These are phyloP conservation scores for Cecropterus lyciades DNA, from an alignment of 1,140 invertebrate genomes.

Conservation along the genomic window DNA sequence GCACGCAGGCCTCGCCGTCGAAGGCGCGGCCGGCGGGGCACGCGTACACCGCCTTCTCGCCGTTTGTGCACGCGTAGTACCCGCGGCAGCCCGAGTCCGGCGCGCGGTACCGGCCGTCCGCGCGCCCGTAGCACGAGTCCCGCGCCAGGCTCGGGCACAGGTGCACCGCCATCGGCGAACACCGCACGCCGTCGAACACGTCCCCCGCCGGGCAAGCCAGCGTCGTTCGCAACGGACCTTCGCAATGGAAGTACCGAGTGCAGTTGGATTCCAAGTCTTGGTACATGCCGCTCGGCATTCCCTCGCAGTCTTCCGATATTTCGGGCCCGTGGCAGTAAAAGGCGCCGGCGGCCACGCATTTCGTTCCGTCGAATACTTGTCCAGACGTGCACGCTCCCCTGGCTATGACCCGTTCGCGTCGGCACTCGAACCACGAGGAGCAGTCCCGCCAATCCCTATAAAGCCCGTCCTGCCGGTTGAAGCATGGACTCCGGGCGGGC, in stretches of 20 bases:
- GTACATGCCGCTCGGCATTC: constrained; percentile 78
- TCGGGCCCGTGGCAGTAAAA: constrained; percentile 77
- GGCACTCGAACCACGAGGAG: constrained; percentile 70
- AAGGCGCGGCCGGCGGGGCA: constrained; percentile 82
- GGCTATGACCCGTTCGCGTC: constrained; percentile 62
- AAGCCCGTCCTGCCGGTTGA: constrained; percentile 68
- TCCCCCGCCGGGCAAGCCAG: constrained; percentile 72
- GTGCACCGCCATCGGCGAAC: constrained; percentile 64
- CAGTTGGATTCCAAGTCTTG: constrained; percentile 81
- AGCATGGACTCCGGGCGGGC: constrained; percentile 71
- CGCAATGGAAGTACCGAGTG: constrained; percentile 82
- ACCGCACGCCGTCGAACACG: constrained; percentile 83
- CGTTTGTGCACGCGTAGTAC: constrained; percentile 85
- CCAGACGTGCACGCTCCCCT: constrained; percentile 62
- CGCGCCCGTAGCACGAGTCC: constrained; percentile 79
- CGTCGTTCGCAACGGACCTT: constrained; percentile 66
- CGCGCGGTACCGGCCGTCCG: constrained; percentile 85
- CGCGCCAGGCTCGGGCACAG: constrained; percentile 78
- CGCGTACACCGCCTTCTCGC: constrained; percentile 84
- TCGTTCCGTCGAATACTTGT: constrained; percentile 69
- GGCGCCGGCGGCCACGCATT: constrained; percentile 55
- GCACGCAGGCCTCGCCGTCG: constrained; percentile 84
- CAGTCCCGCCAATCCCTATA: constrained; percentile 77
- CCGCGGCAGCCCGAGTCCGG: constrained; percentile 83
- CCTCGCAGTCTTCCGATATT: constrained; percentile 69